phyloP scores from a whole-genome alignment of 2,888 invertebrate species.

The Pandemis heparana region DNA sequence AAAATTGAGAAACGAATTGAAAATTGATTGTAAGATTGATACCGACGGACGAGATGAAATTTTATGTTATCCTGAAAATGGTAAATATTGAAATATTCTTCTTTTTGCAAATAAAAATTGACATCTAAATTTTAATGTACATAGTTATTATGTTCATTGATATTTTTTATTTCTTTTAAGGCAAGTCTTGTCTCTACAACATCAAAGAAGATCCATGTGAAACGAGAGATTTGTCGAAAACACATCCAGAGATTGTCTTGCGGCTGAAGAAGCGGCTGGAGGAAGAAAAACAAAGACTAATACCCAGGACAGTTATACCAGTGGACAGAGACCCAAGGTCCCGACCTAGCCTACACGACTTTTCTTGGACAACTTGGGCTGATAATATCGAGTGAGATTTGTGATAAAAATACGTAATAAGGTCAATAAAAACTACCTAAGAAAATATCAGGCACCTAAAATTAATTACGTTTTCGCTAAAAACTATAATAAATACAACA shows the following conservation, averaged over 20 bases:
- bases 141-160: too few species aligned
- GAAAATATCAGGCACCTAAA: not conserved
- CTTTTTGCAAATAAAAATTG: not conserved
- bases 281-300: conserved; percentile 21
- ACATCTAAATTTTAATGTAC: not conserved
- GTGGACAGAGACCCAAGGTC: conserved; percentile 22
- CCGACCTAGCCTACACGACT: conserved; percentile 19
- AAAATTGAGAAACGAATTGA: conserved; percentile 56
- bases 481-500: too few species aligned
- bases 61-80: conserved; percentile 63
- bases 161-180: conserved; percentile 8
- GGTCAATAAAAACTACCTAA: not conserved
- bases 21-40: conserved; percentile 54
- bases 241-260: conserved; percentile 20
- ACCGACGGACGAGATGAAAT: conserved; percentile 33
- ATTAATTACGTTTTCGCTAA: too few species aligned
- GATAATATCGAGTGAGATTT: conserved; percentile 10
- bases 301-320: conserved; percentile 12
- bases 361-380: conserved; percentile 36
- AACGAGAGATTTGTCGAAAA: conserved; percentile 31
- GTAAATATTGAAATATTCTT: conserved; percentile 51
- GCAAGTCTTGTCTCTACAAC: conserved; percentile 33
- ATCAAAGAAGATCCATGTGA: conserved; percentile 37
- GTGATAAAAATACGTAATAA: not conserved
- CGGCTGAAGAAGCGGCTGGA: conserved; percentile 6